phyloP scores from a whole-genome alignment of 2,113 vertebrate genomes.

The Thalassoma bifasciatum region DNA sequence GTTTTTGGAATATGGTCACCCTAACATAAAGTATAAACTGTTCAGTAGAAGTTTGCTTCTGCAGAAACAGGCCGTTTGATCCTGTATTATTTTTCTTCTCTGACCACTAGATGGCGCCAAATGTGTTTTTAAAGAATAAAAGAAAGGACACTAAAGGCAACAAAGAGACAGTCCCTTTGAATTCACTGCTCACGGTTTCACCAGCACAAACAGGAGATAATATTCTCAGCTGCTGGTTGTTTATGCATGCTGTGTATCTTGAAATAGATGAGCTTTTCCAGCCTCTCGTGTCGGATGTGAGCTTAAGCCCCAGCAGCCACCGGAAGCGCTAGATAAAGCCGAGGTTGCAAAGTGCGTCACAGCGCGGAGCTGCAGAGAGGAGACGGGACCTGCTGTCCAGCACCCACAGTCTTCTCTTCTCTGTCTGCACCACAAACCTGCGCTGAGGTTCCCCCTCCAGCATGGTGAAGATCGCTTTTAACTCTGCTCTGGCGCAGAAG shows the following conservation, averaged over 20 bases:
- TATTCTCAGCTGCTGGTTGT: accelerated
- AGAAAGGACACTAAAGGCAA: background rate
- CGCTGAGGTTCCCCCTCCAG: background rate
- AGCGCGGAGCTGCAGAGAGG: constrained; percentile 41
- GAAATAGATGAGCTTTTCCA: background rate
- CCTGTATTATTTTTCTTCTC: too few relatives aligned
- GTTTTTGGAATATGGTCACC: too few relatives aligned
- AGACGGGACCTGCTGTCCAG: constrained; percentile 8
- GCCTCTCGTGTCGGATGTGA: background rate
- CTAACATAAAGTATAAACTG: background rate
- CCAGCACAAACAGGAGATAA: background rate
- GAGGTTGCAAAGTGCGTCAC: constrained; percentile 81
- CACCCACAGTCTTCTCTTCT: background rate
- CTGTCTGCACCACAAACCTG: background rate
- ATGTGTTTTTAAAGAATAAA: background rate
- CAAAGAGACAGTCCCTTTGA: background rate
- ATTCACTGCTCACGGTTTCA: background rate
- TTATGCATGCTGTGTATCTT: accelerated
- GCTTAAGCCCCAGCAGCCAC: constrained; percentile 56
- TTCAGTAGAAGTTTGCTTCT: too few relatives aligned
- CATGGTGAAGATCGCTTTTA: constrained; percentile 92
- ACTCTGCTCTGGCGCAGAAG: constrained; percentile 87
- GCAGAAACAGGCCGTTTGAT: too few relatives aligned
- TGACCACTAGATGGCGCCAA: constrained; percentile 53
- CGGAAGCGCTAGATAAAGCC: constrained; percentile 71